phyloP scores from a whole-genome alignment of 2,888 invertebrate species.

The Bugulina stolonifera region DNA sequence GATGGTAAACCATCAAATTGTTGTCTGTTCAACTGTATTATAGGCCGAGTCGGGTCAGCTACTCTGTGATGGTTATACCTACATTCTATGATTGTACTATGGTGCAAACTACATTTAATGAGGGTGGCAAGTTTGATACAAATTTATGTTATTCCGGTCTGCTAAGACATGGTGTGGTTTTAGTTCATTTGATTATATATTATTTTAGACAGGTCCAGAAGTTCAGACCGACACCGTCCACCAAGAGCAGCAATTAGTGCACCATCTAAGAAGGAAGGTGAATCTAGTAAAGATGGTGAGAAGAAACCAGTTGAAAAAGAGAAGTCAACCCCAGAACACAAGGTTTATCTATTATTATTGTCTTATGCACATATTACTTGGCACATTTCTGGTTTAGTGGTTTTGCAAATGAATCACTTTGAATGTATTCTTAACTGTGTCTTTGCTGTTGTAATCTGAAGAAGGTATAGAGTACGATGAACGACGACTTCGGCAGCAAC shows the following conservation, averaged over 20 bases:
- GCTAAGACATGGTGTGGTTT: too few species aligned
- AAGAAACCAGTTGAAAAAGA: constrained; percentile 29
- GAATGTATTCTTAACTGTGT: not conserved
- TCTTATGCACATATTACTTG: too few species aligned
- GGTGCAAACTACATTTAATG: not conserved
- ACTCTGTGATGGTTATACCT: not conserved
- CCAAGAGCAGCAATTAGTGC: not conserved
- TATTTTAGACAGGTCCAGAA: not conserved
- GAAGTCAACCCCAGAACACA: constrained; percentile 30
- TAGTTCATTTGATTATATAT: not conserved
- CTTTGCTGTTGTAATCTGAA: not conserved
- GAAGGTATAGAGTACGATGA: constrained; percentile 37
- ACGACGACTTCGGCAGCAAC: constrained; percentile 68
- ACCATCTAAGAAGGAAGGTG: not conserved
- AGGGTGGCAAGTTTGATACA: not conserved
- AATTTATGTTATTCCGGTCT: too few species aligned
- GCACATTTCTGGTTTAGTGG: too few species aligned
- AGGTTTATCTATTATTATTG: constrained; percentile 26
- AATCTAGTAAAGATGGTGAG: not conserved
- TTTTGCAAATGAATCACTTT: too few species aligned
- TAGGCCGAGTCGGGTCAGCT: too few species aligned
- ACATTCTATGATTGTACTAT: not conserved
- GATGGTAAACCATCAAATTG: too few species aligned
- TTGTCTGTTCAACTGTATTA: too few species aligned
- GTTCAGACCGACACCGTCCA: not conserved